Evolutionary conservation across 2,113 vertebrate genomes (phyloP), one percentile per base, ranked within the genome.

Genomic region (Fregetta grallaria): DNA sequence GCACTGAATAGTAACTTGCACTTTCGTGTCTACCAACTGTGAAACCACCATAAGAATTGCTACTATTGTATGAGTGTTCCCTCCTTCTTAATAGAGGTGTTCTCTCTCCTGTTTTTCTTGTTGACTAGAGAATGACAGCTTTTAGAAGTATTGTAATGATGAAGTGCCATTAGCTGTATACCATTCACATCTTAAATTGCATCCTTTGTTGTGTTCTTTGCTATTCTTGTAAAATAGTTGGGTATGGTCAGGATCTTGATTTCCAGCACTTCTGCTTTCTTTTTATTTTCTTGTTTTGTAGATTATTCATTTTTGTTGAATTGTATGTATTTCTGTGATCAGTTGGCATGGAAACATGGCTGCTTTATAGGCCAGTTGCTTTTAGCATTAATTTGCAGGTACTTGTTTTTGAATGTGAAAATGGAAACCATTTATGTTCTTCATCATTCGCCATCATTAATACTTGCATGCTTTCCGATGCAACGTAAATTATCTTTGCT

Each of bases 361-460:
- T 86, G 22, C 68, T 92, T 94, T 94, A 70, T 92, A 97, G 96
- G 45, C 91, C 70, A 62, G 70, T 94, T 95, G 95, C 96, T 97
- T 97, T 97, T 96, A 97, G 77, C 91, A 47, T 95, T 96, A 95
- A 95, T 97, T 96, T 96, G 91, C 92, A 96, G 94, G 96, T 97
- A 96, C 77, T 94, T 94, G 91, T 78, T 96, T 95, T 90, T 76
- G 55, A 94, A 83, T 88, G 74, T 95, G 84, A 85, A 95, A 97
- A 94, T 95, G 71, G 95, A 95, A 91, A 62, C 73, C 78, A n/a
- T 95, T 94, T 91, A 82, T 55, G 77, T 92, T 95, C 76, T 86
- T 95, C 89, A 72, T 86, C 90, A 52, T 88, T 86, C 72, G 55
- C 90, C 44, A 61, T 84, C 89, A 62, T 86, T 97, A 96, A 96